phyloP scores from a whole-genome alignment of 2,113 vertebrate genomes.

The Smithornis capensis region DNA sequence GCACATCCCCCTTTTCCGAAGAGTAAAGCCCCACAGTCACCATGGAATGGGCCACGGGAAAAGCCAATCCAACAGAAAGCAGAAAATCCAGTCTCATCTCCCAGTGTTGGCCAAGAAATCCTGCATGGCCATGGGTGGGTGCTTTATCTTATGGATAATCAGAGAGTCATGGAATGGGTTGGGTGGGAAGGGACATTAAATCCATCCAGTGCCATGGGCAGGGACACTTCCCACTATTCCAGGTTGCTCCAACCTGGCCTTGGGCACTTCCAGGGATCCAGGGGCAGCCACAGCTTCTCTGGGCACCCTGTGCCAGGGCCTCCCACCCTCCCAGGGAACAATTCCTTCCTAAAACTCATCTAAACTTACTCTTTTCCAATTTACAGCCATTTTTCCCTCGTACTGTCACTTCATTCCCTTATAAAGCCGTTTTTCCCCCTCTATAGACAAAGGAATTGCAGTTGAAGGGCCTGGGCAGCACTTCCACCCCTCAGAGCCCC shows the following conservation, averaged over 20 bases:
- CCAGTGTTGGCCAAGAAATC: not conserved
- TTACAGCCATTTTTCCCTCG: not conserved
- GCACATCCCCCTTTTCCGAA: accelerated
- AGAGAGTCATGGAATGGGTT: not conserved
- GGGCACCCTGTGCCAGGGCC: not conserved
- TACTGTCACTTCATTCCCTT: not conserved
- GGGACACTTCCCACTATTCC: not conserved
- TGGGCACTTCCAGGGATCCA: not conserved
- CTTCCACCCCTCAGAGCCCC: not conserved
- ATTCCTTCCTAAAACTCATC: not conserved
- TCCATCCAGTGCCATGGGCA: not conserved
- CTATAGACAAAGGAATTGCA: not conserved
- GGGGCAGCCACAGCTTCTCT: not conserved
- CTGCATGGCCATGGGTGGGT: not conserved
- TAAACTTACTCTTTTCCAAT: not conserved
- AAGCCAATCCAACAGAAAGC: accelerated
- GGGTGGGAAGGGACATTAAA: not conserved
- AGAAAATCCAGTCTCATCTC: not conserved
- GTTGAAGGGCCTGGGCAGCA: not conserved
- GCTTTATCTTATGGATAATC: not conserved
- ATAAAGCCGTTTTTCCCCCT: accelerated
- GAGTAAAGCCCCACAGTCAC: accelerated
- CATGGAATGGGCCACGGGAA: accelerated
- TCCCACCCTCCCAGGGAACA: not conserved
- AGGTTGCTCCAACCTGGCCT: not conserved